Evolutionary conservation across 2,797 vertebrate species (phyloP), one percentile per base, ranked within the genome.

Genomic region (Aphelocoma californica): DNA sequence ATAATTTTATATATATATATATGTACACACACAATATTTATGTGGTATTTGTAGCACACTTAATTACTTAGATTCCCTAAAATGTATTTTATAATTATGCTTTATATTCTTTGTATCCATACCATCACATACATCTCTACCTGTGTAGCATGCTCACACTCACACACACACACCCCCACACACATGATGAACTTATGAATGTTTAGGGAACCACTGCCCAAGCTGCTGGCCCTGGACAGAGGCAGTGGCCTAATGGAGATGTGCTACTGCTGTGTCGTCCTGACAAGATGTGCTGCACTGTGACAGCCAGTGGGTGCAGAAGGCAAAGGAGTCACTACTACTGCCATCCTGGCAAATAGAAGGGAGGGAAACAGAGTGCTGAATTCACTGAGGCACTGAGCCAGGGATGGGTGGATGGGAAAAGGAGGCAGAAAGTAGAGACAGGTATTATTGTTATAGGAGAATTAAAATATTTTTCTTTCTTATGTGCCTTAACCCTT

Each of bases 21-120:
- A 29, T 6, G 32, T 4, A 42, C 3, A 44, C 6, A 29, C 7
- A n/a, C 3, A 18, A 2, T 1, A 7, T 54, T 62, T 72, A 11
- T 25, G 10, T 60, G 9, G 4, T 31, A 29, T 56, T 70, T 51
- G 12, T 48, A 73, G 28, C 31, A 62, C 3, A 38, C 7, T 20
- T 56, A 7, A 34, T 82, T 89, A 44, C 24, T 79, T 66, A 48
- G 19, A 44, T 70, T 65, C 18, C 29, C 40, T 87, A 56, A 54
- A 80, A 58, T 7, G 9, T 18, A 5, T 53, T 48, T 47, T 50
- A 44, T 13, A 32, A 6, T 58, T 86, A 36, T 58, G 51, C 9
- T 75, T 77, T 74, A 9, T 62, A 48, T 48, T 78, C 31, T 36
- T 54, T 34, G 6, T 36, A 21, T 51, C 13, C 14, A 15, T 44